phyloP scores from a whole-genome alignment of 2,888 invertebrate genomes.

The Sinopyrophorus schimmeli region DNA sequence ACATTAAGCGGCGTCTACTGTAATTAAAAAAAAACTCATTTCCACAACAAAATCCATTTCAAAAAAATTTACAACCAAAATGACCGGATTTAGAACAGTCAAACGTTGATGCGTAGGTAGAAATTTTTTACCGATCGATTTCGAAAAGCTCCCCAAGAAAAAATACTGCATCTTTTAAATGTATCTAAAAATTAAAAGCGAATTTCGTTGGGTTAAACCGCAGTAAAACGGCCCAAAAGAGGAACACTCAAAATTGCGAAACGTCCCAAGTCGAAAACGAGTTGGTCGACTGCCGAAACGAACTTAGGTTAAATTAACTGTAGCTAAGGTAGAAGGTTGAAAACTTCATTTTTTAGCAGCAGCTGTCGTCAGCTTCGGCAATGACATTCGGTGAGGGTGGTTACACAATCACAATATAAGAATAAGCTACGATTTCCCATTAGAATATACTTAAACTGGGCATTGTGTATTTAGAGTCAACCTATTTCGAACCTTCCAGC shows the following conservation, averaged over 20 bases:
- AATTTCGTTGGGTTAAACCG: no score
- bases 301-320: slow-evolving; percentile 56
- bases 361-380: slow-evolving; percentile 50
- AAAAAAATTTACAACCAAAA: no score
- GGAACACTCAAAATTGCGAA: slow-evolving; percentile 1
- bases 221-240: no score
- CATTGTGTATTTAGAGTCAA: slow-evolving; percentile 37
- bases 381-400: slow-evolving; percentile 56
- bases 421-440: slow-evolving; percentile 51
- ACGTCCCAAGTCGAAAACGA: slow-evolving; percentile 24
- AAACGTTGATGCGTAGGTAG: no score
- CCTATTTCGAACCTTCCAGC: slow-evolving; percentile 12
- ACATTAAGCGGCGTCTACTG: no score
- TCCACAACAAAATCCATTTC: no score
- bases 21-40: no score
- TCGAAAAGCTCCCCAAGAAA: no score
- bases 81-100: no score
- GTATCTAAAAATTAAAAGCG: no score
- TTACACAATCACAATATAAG: slow-evolving; percentile 56
- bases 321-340: slow-evolving; percentile 57
- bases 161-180: no score
- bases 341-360: slow-evolving; percentile 56
- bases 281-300: slow-evolving; percentile 36
- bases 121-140: no score
- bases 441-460: slow-evolving; percentile 52